A percentile compares a stretch with the other conserved stretches of the same genome.
phyloP scores from a whole-genome alignment of 2,888 invertebrate genomes.

The Flexamia atlantica region DNA sequence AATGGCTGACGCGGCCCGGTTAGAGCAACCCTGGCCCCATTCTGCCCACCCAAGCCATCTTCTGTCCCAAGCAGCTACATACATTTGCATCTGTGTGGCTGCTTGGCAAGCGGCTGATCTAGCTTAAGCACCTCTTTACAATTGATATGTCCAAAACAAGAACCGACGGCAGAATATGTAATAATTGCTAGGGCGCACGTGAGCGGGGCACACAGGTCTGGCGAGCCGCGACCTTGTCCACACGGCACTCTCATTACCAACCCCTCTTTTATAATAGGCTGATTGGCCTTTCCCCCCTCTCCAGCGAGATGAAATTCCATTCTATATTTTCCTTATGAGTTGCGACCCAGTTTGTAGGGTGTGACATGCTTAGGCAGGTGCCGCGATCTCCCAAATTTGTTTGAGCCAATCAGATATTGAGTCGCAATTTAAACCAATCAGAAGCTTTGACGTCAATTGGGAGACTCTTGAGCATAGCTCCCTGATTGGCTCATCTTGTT shows the following conservation, averaged over 20 bases:
- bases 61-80: background rate
- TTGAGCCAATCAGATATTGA: too few species aligned
- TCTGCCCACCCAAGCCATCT: conserved; percentile 8
- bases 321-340: background rate
- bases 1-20: background rate
- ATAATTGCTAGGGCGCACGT: background rate
- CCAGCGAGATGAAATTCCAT: background rate
- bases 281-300: background rate
- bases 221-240: background rate
- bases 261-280: background rate
- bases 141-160: conserved; percentile 18
- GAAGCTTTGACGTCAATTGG: too few species aligned
- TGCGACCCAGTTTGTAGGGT: background rate
- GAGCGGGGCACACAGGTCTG: conserved; percentile 3
- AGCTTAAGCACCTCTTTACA: conserved; percentile 24
- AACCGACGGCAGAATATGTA: background rate
- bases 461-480: too few species aligned
- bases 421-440: too few species aligned
- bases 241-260: background rate
- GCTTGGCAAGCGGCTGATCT: background rate
- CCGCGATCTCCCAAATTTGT: background rate
- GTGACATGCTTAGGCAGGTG: background rate
- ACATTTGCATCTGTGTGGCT: conserved; percentile 7
- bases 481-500: too few species aligned
- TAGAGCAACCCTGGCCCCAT: background rate